Conservation (phyloP, 2,888 invertebrate genomes). For the Muschampia plurimacula region DNA sequence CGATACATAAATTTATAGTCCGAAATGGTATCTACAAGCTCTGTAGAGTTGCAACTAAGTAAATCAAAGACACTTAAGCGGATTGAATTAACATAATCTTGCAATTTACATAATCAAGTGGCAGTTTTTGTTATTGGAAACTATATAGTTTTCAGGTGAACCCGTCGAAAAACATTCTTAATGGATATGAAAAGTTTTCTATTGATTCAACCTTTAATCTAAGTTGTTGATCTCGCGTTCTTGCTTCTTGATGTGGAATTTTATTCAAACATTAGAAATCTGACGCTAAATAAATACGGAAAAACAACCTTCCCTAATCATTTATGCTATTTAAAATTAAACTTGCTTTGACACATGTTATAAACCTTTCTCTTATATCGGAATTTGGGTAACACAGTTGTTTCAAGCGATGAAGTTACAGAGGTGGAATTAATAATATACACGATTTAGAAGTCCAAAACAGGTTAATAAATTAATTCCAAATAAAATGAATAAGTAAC, state of each 20-base stretch:
- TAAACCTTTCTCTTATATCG: not conserved
- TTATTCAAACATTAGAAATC: conserved; percentile 37
- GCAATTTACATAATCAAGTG: conserved; percentile 81
- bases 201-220: conserved; percentile 1
- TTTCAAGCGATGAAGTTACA: not conserved
- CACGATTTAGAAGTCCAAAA: not conserved
- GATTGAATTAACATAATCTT: conserved; percentile 79
- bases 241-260: conserved; percentile 9
- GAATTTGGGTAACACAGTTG: conserved; percentile 8
- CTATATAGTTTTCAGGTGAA: conserved; percentile 62
- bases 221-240: conserved; percentile 12
- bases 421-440: not conserved
- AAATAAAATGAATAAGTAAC: too few relatives aligned
- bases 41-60: conserved; percentile 66
- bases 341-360: not conserved
- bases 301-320: not conserved
- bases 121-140: conserved; percentile 72
- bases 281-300: conserved; percentile 1
- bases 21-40: conserved; percentile 67
- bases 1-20: conserved; percentile 76
- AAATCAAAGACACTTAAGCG: conserved; percentile 80
- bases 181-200: conserved; percentile 13
- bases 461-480: too few relatives aligned
- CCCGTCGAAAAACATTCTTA: conserved; percentile 48
- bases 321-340: not conserved